These are phyloP conservation scores for Thumatha senex DNA, from an alignment of 2,888 invertebrate species.

Conservation along the genomic window DNA sequence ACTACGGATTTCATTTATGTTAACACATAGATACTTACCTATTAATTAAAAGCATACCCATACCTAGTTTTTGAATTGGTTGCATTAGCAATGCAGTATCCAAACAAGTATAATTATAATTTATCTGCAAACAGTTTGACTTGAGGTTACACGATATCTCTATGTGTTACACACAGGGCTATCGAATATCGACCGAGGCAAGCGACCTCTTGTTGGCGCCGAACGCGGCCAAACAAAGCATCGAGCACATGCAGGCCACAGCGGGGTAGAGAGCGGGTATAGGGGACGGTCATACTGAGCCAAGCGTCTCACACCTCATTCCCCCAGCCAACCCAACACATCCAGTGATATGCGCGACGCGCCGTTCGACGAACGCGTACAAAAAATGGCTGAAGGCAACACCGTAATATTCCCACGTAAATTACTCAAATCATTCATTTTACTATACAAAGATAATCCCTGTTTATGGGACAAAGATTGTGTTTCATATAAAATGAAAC, in stretches of 20 bases:
- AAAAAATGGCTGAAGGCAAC: constrained; percentile 48
- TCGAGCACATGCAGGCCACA: constrained; percentile 6
- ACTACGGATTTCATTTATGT: too few relatives aligned
- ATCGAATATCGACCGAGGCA: constrained; percentile 21
- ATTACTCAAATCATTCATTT: constrained; percentile 61
- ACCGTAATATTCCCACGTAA: constrained; percentile 64
- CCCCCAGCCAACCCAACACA: constrained; percentile 34
- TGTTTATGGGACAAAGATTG: constrained; percentile 66
- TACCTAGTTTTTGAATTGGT: too few relatives aligned
- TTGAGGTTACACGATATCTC: too few relatives aligned
- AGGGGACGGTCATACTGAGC: constrained; percentile 2
- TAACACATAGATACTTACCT: too few relatives aligned
- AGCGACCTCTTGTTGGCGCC: too few relatives aligned
- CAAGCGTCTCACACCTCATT: constrained; percentile 13
- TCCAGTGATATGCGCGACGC: constrained; percentile 69
- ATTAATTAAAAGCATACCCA: too few relatives aligned
- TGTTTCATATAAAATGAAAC: constrained; percentile 58
- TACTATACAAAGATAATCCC: constrained; percentile 55
- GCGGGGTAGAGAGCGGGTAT: constrained; percentile 10
- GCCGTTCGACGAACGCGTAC: constrained; percentile 55
- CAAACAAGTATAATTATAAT: too few relatives aligned
- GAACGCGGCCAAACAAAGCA: constrained; percentile 11
- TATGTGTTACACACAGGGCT: too few relatives aligned
- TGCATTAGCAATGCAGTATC: too few relatives aligned
- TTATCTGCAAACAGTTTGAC: too few relatives aligned